Conservation (phyloP, 2,888 invertebrate species). For the Pteria penguin region DNA sequence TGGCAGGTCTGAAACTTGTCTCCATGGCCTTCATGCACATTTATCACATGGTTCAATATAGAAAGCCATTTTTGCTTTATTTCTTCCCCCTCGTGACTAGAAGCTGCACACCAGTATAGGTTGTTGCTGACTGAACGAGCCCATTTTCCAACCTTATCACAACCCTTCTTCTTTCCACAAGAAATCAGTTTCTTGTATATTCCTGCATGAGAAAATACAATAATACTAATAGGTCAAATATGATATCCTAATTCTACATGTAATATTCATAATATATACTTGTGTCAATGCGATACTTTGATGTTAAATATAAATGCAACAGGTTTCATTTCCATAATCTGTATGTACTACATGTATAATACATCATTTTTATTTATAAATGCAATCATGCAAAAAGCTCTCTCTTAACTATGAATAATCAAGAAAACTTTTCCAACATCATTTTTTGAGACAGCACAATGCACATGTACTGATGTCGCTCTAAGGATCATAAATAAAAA, state of each 20-base stretch:
- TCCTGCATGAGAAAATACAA: constrained; percentile 29
- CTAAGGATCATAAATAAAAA: background rate
- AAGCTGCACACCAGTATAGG: constrained; percentile 51
- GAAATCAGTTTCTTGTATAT: constrained; percentile 44
- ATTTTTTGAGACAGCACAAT: background rate
- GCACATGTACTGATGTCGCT: background rate
- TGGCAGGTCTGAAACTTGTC: constrained; percentile 35
- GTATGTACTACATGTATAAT: too few species aligned
- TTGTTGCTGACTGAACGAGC: constrained; percentile 41
- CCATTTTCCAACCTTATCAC: constrained; percentile 33
- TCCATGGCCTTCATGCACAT: constrained; percentile 48
- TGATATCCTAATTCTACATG: too few species aligned
- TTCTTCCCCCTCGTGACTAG: constrained; percentile 42
- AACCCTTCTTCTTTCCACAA: constrained; percentile 42
- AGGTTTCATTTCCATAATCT: too few species aligned
- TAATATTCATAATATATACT: too few species aligned
- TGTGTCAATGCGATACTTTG: too few species aligned
- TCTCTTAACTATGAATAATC: too few species aligned
- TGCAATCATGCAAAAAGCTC: too few species aligned
- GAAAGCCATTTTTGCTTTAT: constrained; percentile 48
- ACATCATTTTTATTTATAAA: too few species aligned
- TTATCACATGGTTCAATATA: constrained; percentile 49
- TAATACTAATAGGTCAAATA: background rate
- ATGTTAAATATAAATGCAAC: too few species aligned
- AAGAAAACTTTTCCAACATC: too few species aligned